Base-by-base conservation (phyloP, 2,797 vertebrate genomes). In the Poecilia picta region DNA sequence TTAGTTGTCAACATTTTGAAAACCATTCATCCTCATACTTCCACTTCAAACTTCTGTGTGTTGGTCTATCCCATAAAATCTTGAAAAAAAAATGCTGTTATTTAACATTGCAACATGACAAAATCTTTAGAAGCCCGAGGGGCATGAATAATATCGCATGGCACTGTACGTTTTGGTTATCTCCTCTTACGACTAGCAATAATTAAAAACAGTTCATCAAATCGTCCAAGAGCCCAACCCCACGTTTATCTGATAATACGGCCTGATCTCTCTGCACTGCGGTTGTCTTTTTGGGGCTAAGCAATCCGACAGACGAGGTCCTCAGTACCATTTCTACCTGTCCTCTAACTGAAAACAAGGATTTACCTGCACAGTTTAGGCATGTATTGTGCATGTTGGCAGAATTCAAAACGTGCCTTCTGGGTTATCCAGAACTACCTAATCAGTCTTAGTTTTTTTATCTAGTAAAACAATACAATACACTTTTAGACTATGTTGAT, bases 131-230 rank as follows among this genome's bases (percentile, higher is more conserved):
- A 70, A 43, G 39, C 66, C 23, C 66, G 43, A 43, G 66, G 39
- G 66, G 66, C 39, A 70, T 70, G 23, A 70, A 43, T 43, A 43
- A 70, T 13, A 70, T 70, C 13, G 39, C 66, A 70, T 15, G 39
- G 66, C 12, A 20, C 23, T 70, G 66, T 75, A 75, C 16, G 78
- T 90, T 94, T 95, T 93, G 92, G 92, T 94, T 86, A 88, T 90
- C 89, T 93, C 86, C 85, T 77, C 89, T 85, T 85, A 85, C 68
- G 82, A 82, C 53, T 76, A 75, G 75, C 70, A 72, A 86, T 83
- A 74, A 76, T 83, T 91, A 87, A 85, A 92, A 91, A 90, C 81
- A 90, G 88, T 82, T 75, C 76, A 68, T 79, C 43, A 79, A 81
- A 72, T 80, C 20, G 31, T 78, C 41, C 74, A 74, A n/a, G 74